Base-by-base conservation (phyloP, 2,888 invertebrate genomes). In the Diarsia mendica region DNA sequence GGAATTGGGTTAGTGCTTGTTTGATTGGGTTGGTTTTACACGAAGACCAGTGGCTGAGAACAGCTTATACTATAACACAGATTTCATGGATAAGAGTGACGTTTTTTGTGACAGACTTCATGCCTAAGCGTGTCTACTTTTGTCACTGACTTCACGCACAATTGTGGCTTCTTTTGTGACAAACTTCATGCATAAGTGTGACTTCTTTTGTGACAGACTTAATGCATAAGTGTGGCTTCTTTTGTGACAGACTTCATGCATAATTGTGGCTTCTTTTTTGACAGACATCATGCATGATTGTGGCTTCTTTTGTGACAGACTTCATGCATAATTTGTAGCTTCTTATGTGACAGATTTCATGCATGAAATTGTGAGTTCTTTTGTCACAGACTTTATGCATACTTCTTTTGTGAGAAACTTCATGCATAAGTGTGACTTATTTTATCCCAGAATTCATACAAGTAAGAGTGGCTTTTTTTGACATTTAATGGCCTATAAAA, bases 1-100 rank as follows among this genome's bases (percentile, higher is more conserved):
- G 72, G 82, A 65, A 64, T 63, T 80, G 18, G 58, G 71, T 84
- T 80, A 76, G 60, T 58, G 79, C 53, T 77, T 77, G 70, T 67
- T 71, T 66, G 55, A 82, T 67, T 73, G 18, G 58, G n/a, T 49
- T 28, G 23, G 48, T 58, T 72, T 69, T 60, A 65, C 79, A 73
- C 69, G 28, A 67, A 67, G 9, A 55, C 1, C 58, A 28, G 58
- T 72, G 39, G 49, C 60, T 69, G 1, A 20, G n/a, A 66, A 53
- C 48, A 63, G 44, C 4, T 64, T 18, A 1, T 60, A 28, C 28
- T 51, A 39, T 72, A 48, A 48, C 3, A 13, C 53, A 4, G 39
- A 39, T 9, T 39, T 6, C 39, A 39, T 39, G 9, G 0, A 8
- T 39, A 39, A 39, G 9, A 6, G 8, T 39, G 39, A 6, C 39